Conservation (phyloP, 2,113 vertebrate species). For the Verasper variegatus region DNA sequence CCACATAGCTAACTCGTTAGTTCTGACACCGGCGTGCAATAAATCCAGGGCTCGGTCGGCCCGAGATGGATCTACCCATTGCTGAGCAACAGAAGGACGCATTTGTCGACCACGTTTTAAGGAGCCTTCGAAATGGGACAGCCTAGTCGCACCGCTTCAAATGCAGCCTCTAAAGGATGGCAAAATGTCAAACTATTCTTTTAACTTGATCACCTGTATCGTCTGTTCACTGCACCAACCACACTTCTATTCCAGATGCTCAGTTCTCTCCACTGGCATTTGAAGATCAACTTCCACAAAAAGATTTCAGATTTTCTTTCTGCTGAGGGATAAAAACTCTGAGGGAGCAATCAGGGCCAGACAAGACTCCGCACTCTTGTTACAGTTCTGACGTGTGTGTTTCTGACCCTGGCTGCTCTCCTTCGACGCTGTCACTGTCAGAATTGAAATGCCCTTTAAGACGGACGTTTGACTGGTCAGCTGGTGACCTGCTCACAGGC, state of each 20-base stretch:
- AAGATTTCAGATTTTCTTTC: neutral
- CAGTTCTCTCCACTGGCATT: slow-evolving; percentile 25
- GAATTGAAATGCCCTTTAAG: slow-evolving; percentile 72
- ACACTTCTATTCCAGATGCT: slow-evolving; percentile 26
- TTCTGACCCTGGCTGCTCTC: slow-evolving; percentile 55
- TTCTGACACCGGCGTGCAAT: too few relatives aligned
- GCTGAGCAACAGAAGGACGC: too few relatives aligned
- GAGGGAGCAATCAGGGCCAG: slow-evolving; percentile 37
- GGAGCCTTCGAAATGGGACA: too few relatives aligned
- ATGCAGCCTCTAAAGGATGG: too few relatives aligned
- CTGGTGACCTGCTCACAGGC: slow-evolving; percentile 59
- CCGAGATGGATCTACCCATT: too few relatives aligned
- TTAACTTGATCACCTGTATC: neutral
- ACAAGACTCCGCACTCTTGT: slow-evolving; percentile 29
- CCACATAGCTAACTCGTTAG: too few relatives aligned
- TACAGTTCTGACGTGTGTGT: slow-evolving; percentile 52
- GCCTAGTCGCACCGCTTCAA: too few relatives aligned
- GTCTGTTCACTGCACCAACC: neutral
- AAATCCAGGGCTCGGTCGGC: too few relatives aligned
- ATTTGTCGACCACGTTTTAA: too few relatives aligned
- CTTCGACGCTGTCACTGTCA: slow-evolving; percentile 67
- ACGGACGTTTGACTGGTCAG: slow-evolving; percentile 69
- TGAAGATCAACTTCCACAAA: slow-evolving; percentile 46
- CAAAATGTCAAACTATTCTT: neutral
- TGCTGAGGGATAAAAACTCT: slow-evolving; percentile 1